A percentile compares a stretch with the other conserved stretches of the same genome.
These are phyloP conservation scores for Thunnus thynnus DNA, from an alignment of 2,113 vertebrate species.

Conservation along the genomic window DNA sequence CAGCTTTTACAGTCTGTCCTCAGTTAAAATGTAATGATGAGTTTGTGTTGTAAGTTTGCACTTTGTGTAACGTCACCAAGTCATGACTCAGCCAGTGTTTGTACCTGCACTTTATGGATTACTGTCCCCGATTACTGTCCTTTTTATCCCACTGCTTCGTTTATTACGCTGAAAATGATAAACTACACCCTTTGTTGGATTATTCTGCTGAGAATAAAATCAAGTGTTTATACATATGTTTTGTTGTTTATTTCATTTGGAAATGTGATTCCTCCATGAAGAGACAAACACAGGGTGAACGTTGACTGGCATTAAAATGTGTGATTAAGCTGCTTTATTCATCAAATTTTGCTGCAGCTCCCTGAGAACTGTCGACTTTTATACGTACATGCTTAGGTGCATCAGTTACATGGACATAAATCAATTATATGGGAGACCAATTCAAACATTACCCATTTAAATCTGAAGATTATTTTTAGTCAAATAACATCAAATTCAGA, in stretches of 20 bases:
- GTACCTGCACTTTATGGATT: slow-evolving; percentile 52
- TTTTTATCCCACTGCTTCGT: background rate
- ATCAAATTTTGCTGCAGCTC: too few species aligned
- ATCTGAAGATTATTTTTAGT: too few species aligned
- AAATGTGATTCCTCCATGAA: too few species aligned
- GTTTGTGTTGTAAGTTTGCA: slow-evolving; percentile 24
- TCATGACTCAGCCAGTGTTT: slow-evolving; percentile 27
- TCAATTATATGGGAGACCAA: too few species aligned
- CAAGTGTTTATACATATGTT: slow-evolving; percentile 56
- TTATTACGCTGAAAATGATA: slow-evolving; percentile 32
- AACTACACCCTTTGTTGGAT: slow-evolving; percentile 26
- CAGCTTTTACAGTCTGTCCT: slow-evolving; percentile 4
- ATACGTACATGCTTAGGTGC: too few species aligned
- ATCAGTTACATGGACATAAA: too few species aligned
- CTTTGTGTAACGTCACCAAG: slow-evolving; percentile 19
- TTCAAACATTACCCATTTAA: too few species aligned
- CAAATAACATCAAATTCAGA: too few species aligned
- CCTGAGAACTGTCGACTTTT: too few species aligned
- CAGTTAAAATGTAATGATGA: background rate
- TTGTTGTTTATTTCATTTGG: background rate
- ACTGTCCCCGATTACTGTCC: background rate
- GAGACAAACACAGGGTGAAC: too few species aligned
- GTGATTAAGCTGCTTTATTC: too few species aligned
- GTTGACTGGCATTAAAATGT: too few species aligned
- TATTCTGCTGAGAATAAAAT: slow-evolving; percentile 68